Conservation (phyloP, 1,140 invertebrate species). For the Eufriesea mexicana region DNA sequence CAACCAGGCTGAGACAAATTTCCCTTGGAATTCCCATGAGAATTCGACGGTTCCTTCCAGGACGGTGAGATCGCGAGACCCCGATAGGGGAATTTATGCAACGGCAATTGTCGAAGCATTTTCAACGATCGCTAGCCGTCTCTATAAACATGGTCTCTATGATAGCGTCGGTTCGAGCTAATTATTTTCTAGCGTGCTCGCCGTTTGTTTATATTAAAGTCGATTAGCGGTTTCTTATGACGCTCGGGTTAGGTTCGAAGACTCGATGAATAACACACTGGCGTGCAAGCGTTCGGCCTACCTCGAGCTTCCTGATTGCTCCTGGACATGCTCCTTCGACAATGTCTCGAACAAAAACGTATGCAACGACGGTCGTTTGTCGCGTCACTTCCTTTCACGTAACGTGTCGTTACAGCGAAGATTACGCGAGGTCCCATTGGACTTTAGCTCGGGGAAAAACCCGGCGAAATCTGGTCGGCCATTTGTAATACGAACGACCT, state of each 20-base stretch:
- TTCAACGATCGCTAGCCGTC: background rate
- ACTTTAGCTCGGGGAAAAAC: no score
- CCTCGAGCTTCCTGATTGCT: background rate
- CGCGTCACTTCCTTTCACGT: no score
- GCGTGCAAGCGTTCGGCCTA: background rate
- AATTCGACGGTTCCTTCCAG: background rate
- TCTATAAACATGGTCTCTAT: no score
- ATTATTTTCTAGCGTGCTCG: conserved; percentile 23
- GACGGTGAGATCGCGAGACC: no score
- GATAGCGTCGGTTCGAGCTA: background rate
- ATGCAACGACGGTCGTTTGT: no score
- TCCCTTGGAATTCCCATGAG: conserved; percentile 1
- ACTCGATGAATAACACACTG: background rate
- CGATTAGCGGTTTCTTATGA: background rate
- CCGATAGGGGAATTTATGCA: conserved; percentile 26
- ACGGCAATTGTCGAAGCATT: background rate
- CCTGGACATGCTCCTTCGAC: no score
- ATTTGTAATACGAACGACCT: no score
- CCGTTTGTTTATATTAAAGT: background rate
- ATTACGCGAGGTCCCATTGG: no score
- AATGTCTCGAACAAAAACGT: no score
- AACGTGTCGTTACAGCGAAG: no score
- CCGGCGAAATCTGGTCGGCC: no score
- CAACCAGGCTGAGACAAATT: no score
- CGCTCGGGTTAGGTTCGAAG: background rate